phyloP scores from a whole-genome alignment of 2,888 invertebrate genomes.

The Leptothorax acervorum region DNA sequence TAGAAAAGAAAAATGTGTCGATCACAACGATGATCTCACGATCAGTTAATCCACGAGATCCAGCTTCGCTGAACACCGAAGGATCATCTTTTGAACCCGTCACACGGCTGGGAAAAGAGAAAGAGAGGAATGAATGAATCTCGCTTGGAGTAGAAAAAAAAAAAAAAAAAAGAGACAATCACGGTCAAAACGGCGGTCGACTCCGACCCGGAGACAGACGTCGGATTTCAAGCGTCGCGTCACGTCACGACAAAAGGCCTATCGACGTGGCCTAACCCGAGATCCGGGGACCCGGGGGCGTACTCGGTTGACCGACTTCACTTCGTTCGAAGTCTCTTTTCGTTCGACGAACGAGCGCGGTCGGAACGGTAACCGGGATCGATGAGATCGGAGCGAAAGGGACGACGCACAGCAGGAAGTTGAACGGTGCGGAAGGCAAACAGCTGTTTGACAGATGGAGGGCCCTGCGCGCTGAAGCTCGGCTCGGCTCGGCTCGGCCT shows the following conservation, averaged over 20 bases:
- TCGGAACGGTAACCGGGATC: not conserved
- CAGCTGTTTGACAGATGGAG: constrained; percentile 85
- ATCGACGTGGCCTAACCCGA: constrained; percentile 16
- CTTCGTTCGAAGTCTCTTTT: not conserved
- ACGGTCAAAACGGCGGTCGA: not conserved
- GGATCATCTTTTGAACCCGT: not conserved
- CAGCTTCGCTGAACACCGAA: not conserved
- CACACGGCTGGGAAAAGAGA: not conserved
- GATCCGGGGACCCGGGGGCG: not conserved
- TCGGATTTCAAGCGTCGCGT: not conserved
- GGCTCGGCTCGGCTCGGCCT: constrained; percentile 57
- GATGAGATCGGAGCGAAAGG: constrained; percentile 29
- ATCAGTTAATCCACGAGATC: not conserved
- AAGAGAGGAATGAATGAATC: not conserved
- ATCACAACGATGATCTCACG: not conserved
- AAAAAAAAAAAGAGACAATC: not conserved
- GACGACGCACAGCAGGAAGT: constrained; percentile 54
- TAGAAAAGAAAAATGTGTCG: not conserved
- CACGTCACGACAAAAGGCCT: not conserved
- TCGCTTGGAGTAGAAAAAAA: no score
- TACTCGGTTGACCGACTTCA: not conserved
- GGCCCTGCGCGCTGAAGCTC: constrained; percentile 73
- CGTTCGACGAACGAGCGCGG: not conserved
- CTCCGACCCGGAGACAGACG: no score
- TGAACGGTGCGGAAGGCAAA: constrained; percentile 77